Conservation (phyloP, 2,797 vertebrate species). For the Lutjanus campechanus region DNA sequence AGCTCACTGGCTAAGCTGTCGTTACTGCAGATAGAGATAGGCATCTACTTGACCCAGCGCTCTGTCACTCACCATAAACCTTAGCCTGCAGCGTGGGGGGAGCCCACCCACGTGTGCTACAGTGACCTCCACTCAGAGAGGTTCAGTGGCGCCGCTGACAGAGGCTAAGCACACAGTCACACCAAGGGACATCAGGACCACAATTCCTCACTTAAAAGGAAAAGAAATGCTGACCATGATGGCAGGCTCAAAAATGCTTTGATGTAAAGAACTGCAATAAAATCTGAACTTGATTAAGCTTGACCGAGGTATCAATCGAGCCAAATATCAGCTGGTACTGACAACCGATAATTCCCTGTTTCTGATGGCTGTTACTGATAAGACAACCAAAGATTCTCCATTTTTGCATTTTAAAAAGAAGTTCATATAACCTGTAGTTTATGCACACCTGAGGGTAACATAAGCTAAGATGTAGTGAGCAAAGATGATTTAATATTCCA, state of each 20-base stretch:
- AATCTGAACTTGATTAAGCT: slow-evolving; percentile 16
- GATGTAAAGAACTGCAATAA: slow-evolving; percentile 1
- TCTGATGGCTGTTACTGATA: no score
- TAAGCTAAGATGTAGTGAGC: no score
- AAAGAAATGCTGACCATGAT: slow-evolving; percentile 27
- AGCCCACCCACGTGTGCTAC: slow-evolving; percentile 84
- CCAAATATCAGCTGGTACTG: no score
- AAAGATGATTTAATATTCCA: no score
- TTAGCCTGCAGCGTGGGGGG: slow-evolving; percentile 75
- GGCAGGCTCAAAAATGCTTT: slow-evolving; percentile 14
- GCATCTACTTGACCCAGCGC: slow-evolving; percentile 84
- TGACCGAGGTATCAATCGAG: no score
- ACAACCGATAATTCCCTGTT: no score
- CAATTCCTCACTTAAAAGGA: slow-evolving; percentile 66
- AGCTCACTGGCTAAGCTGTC: slow-evolving; percentile 60
- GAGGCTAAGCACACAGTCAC: slow-evolving; percentile 84
- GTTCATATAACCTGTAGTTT: no score
- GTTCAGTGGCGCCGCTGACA: slow-evolving; percentile 83
- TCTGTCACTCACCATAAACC: slow-evolving; percentile 87
- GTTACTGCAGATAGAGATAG: slow-evolving; percentile 79
- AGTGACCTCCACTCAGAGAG: slow-evolving; percentile 77
- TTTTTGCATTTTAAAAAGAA: no score
- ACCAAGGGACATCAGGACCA: slow-evolving; percentile 66
- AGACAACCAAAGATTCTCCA: no score
- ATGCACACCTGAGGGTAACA: no score